Conservation (phyloP, 2,797 vertebrate species). For the Melanotaenia maccullochi region DNA sequence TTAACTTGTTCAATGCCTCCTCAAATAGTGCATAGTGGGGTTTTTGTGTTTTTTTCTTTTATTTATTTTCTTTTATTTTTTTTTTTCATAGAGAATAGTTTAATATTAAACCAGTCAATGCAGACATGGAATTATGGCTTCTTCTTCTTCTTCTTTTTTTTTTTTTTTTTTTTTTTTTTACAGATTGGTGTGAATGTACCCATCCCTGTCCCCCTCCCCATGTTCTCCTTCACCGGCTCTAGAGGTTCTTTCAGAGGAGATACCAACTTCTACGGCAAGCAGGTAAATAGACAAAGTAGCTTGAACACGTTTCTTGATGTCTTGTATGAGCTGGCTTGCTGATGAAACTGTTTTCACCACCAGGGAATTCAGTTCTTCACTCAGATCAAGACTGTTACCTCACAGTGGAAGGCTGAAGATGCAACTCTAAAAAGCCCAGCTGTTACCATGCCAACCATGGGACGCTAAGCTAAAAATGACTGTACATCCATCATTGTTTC, state of each 20-base stretch:
- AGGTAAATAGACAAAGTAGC: conserved; percentile 80
- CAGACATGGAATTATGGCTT: too few species aligned
- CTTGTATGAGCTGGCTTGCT: neutral
- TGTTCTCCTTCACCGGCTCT: conserved; percentile 99
- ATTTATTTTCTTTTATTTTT: too few species aligned
- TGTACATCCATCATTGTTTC: conserved; percentile 28
- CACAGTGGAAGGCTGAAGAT: conserved; percentile 96
- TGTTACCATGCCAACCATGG: conserved; percentile 96
- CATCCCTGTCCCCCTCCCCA: conserved; percentile 97
- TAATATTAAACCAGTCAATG: too few species aligned
- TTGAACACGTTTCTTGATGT: neutral
- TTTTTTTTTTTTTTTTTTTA: too few species aligned
- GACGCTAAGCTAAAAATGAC: conserved; percentile 84
- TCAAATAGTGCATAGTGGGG: neutral
- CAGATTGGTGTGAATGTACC: conserved; percentile 97
- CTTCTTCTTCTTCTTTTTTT: too few species aligned
- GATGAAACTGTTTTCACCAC: conserved; percentile 3
- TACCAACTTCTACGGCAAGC: conserved; percentile 98
- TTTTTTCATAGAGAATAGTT: too few species aligned
- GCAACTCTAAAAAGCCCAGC: conserved; percentile 87
- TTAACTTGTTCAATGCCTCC: neutral
- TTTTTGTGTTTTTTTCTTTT: neutral
- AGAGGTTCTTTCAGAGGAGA: conserved; percentile 96
- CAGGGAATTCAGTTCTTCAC: conserved; percentile 96
- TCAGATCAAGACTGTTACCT: conserved; percentile 94